A percentile compares a stretch with the other conserved stretches of the same genome.
These are phyloP conservation scores for Athalia circularis DNA, from an alignment of 2,888 invertebrate species.

Conservation along the genomic window DNA sequence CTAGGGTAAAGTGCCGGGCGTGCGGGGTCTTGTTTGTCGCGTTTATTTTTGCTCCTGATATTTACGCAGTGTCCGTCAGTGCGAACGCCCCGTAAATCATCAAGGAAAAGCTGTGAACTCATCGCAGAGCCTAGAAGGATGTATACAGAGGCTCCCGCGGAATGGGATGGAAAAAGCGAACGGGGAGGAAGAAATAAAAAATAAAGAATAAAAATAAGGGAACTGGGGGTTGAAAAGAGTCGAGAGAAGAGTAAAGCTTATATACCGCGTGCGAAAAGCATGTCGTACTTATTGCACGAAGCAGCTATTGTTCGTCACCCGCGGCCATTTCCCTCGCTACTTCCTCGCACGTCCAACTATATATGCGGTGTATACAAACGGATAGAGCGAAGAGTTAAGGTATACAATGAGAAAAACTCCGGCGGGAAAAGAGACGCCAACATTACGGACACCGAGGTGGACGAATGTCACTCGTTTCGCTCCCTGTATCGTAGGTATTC, in stretches of 20 bases:
- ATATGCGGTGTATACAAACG: slow-evolving; percentile 5
- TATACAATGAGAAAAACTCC: background rate
- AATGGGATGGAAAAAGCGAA: background rate
- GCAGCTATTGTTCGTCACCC: slow-evolving; percentile 31
- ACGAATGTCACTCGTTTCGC: too few species aligned
- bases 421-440: background rate
- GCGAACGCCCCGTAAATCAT: slow-evolving; percentile 7
- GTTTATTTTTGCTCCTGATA: slow-evolving; percentile 27
- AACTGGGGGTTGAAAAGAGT: background rate
- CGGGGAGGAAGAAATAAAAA: background rate
- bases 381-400: background rate
- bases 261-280: slow-evolving; percentile 8
- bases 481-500: too few species aligned
- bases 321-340: slow-evolving; percentile 36
- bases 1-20: background rate
- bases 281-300: slow-evolving; percentile 26
- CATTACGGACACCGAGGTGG: too few species aligned
- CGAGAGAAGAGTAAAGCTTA: slow-evolving; percentile 27
- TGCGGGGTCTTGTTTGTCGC: background rate
- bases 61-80: slow-evolving; percentile 5
- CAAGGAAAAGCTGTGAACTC: slow-evolving; percentile 7
- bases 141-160: background rate
- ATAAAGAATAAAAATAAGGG: background rate
- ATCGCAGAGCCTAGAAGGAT: background rate
- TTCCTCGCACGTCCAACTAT: slow-evolving; percentile 22